These are phyloP conservation scores for pig (Sus scrofa) DNA, from an alignment of 2,113 vertebrate species.

Conservation along the genomic window DNA sequence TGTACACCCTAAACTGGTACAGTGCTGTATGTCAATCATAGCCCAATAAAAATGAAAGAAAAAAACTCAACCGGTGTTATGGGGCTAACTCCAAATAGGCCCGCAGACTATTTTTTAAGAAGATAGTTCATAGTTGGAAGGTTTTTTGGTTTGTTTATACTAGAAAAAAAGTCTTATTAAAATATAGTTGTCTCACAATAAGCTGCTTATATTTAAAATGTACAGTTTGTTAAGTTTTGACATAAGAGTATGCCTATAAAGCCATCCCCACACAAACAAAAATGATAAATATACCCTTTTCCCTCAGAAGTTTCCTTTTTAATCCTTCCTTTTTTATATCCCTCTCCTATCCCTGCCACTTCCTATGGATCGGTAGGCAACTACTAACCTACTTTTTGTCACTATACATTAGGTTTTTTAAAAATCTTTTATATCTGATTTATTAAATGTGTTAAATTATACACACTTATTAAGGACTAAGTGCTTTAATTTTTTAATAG, in stretches of 20 bases:
- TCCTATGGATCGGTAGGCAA: not conserved
- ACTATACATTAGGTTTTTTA: not conserved
- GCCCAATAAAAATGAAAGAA: not conserved
- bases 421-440: not conserved
- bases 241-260: not conserved
- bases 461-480: not conserved
- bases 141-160: not conserved
- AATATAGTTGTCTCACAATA: not conserved
- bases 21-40: not conserved
- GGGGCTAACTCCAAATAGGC: not conserved
- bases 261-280: not conserved
- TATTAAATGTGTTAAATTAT: slow-evolving; percentile 16
- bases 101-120: not conserved
- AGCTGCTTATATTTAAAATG: not conserved
- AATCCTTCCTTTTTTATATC: not conserved
- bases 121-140: not conserved
- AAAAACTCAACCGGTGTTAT: not conserved
- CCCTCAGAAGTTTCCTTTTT: not conserved
- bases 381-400: not conserved
- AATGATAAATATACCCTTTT: not conserved
- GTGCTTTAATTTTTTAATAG: not conserved
- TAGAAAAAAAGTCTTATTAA: slow-evolving; percentile 5
- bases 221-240: not conserved
- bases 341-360: not conserved
- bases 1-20: not conserved